These are phyloP conservation scores for Aleiodes leptofemur DNA, from an alignment of 2,888 invertebrate species.

Conservation along the genomic window DNA sequence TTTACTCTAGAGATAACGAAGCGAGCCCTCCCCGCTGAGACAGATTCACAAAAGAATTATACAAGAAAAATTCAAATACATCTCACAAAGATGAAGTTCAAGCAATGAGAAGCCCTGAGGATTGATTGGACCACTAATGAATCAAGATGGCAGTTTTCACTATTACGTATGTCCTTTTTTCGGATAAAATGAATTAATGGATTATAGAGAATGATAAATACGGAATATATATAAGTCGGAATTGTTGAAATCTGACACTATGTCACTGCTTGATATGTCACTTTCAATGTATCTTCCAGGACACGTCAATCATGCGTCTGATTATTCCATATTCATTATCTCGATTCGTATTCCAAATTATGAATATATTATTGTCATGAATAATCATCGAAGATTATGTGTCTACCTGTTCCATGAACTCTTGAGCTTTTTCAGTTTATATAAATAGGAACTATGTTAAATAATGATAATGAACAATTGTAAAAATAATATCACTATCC, in stretches of 20 bases:
- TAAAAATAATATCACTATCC: too few relatives aligned
- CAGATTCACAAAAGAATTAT: too few relatives aligned
- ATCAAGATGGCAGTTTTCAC: too few relatives aligned
- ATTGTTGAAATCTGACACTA: conserved; percentile 13
- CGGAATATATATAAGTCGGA: neutral
- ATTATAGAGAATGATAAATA: conserved; percentile 3
- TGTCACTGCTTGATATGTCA: conserved; percentile 25
- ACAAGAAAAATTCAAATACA: too few relatives aligned
- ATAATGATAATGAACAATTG: too few relatives aligned
- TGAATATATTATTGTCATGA: conserved; percentile 28
- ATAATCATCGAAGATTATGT: conserved; percentile 5
- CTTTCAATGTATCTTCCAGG: conserved; percentile 26
- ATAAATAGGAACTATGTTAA: too few relatives aligned
- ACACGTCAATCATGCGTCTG: conserved; percentile 22
- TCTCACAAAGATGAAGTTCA: too few relatives aligned
- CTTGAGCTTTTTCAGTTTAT: neutral
- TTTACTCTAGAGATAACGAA: too few relatives aligned
- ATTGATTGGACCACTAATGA: too few relatives aligned
- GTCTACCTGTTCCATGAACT: neutral
- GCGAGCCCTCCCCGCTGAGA: too few relatives aligned
- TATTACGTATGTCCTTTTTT: neutral
- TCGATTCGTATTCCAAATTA: conserved; percentile 31
- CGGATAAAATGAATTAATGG: neutral
- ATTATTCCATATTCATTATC: conserved; percentile 31
- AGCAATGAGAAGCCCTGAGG: too few relatives aligned